Conservation (phyloP, 2,113 vertebrate species). For the Nyctibius bracteatus region DNA sequence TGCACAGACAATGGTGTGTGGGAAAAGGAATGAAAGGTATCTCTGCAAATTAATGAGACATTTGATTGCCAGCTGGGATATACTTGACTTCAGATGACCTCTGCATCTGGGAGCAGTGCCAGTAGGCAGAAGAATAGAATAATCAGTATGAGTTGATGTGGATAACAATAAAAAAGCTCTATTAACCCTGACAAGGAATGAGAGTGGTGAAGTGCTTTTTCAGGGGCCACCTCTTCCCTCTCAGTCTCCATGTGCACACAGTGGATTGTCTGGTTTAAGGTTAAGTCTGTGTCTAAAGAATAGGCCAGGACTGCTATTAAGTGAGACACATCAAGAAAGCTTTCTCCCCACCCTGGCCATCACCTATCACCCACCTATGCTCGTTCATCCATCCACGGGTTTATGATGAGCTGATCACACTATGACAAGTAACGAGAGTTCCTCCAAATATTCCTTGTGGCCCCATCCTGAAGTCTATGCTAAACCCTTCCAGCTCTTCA, state of each 20-base stretch:
- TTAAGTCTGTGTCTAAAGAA: neutral
- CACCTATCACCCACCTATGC: neutral
- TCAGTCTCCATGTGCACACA: neutral
- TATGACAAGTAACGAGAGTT: accelerated
- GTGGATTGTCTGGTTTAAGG: neutral
- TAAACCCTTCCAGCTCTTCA: neutral
- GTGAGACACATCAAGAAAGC: neutral
- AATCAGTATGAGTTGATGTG: neutral
- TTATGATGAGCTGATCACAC: neutral
- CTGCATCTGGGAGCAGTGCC: slow-evolving; percentile 4
- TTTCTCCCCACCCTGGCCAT: neutral
- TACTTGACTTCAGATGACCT: neutral
- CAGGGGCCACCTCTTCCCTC: neutral
- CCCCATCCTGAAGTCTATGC: neutral
- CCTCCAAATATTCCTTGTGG: neutral
- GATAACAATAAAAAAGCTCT: neutral
- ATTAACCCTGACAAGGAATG: neutral
- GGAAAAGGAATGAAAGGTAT: neutral
- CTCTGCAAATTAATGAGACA: neutral
- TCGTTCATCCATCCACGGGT: neutral
- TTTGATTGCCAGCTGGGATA: neutral
- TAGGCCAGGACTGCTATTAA: neutral
- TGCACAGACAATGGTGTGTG: neutral
- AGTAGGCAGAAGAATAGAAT: neutral
- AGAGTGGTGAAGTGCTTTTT: neutral